Evolutionary conservation across 1,140 invertebrate species (phyloP).

Genomic region (Ooceraea biroi): DNA sequence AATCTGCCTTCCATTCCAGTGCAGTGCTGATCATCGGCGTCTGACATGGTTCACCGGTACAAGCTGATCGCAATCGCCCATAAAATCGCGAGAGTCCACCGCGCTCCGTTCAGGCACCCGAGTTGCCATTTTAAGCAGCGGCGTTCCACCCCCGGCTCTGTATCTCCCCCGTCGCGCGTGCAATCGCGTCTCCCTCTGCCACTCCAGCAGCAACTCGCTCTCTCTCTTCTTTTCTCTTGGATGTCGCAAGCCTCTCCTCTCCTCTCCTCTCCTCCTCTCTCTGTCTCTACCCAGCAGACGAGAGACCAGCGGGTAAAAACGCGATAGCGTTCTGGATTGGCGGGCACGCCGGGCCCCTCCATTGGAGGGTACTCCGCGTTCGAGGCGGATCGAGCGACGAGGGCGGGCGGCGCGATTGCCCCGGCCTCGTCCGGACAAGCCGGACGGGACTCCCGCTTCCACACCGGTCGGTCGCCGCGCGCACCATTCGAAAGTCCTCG

Average conservation of each 20-base stretch:
- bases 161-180: conserved; percentile 2
- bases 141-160: conserved; percentile 24
- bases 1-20: not conserved
- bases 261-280: not conserved
- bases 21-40: conserved; percentile 33
- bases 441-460: conserved; percentile 27
- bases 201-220: not conserved
- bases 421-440: conserved; percentile 61
- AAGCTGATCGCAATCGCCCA: conserved; percentile 30
- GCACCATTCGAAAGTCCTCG: conserved; percentile 71
- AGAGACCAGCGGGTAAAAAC: conserved; percentile 4
- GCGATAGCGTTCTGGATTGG: conserved; percentile 47
- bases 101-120: conserved; percentile 8
- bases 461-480: conserved; percentile 29
- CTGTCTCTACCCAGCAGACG: too few relatives aligned
- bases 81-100: conserved; percentile 34
- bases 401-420: conserved; percentile 62
- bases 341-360: conserved; percentile 43
- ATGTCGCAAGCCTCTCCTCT: not conserved
- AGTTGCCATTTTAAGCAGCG: conserved; percentile 69
- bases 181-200: conserved; percentile 9
- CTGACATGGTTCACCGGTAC: conserved; percentile 42
- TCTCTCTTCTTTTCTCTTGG: not conserved
- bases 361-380: conserved; percentile 63
- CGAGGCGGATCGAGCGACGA: conserved; percentile 64